Conservation (phyloP, 2,888 invertebrate species). For the Drosophila tanythrix region DNA sequence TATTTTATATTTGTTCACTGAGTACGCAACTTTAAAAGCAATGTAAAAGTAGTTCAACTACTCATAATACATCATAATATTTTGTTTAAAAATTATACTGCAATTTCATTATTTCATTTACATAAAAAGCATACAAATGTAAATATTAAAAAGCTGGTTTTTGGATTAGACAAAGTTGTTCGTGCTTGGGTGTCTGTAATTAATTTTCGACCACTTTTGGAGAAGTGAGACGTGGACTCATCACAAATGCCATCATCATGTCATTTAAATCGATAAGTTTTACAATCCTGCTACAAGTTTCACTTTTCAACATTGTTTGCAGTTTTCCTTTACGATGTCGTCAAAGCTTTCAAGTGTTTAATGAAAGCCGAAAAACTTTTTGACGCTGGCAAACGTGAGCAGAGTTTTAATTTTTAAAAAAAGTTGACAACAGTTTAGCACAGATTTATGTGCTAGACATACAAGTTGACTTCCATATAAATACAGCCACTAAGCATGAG, state of each 20-base stretch:
- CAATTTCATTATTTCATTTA: not conserved
- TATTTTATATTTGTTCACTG: not conserved
- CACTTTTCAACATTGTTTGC: slow-evolving; percentile 45
- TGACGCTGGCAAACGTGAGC: slow-evolving; percentile 59
- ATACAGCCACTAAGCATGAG: slow-evolving; percentile 61
- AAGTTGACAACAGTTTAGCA: slow-evolving; percentile 43
- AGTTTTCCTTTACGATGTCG: slow-evolving; percentile 36
- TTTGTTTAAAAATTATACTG: not conserved
- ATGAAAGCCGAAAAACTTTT: slow-evolving; percentile 59
- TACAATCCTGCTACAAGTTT: slow-evolving; percentile 22
- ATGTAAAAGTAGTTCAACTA: not conserved
- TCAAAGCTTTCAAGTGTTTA: slow-evolving; percentile 59
- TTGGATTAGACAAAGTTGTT: not conserved
- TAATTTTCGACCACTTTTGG: not conserved
- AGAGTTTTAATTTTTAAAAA: slow-evolving; percentile 55
- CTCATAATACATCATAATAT: not conserved
- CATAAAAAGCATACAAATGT: not conserved
- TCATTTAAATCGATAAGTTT: slow-evolving; percentile 9
- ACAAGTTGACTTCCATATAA: slow-evolving; percentile 26
- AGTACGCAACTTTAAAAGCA: not conserved
- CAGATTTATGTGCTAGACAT: slow-evolving; percentile 63
- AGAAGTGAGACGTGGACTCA: not conserved
- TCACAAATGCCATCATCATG: slow-evolving; percentile 3
- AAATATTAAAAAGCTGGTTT: not conserved
- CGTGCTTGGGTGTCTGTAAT: not conserved